Percentiles rank a stretch among this genome's conserved stretches.
Evolutionary conservation across 2,113 vertebrate species (phyloP).

Genomic region (Scomber colias): DNA sequence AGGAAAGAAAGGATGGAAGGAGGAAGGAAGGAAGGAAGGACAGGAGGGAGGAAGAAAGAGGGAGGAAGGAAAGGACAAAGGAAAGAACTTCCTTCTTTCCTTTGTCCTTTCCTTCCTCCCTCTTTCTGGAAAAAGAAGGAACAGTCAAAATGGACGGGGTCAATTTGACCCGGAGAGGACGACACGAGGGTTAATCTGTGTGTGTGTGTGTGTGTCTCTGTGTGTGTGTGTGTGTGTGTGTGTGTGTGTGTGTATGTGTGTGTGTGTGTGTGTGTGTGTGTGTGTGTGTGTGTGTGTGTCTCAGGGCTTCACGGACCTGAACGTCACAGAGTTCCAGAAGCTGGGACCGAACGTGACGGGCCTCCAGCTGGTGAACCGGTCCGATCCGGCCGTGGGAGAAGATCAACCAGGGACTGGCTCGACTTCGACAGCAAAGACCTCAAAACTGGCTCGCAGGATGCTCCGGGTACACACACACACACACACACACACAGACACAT

Average conservation of each 20-base stretch:
- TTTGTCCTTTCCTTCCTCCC: no score
- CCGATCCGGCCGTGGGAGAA: conserved; percentile 85
- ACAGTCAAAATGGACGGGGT: no score
- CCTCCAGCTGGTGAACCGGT: conserved; percentile 94
- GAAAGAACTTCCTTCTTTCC: no score
- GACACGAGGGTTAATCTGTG: no score
- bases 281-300: neutral
- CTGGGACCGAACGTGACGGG: conserved; percentile 95
- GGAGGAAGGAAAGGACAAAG: no score
- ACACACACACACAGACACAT: neutral
- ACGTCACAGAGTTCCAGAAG: conserved; percentile 93
- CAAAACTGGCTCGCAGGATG: conserved; percentile 90
- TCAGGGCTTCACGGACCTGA: conserved; percentile 96
- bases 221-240: neutral
- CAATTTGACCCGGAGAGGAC: no score
- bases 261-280: conserved; percentile 5
- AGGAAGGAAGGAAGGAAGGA: no score
- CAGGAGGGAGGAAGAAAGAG: no score
- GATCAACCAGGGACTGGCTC: conserved; percentile 93
- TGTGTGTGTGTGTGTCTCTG: no score
- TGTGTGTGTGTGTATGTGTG: neutral
- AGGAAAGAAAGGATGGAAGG: no score
- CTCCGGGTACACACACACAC: conserved; percentile 85
- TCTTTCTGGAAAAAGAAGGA: no score
- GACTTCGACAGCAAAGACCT: conserved; percentile 94